Evolutionary conservation across 2,888 invertebrate species (phyloP).

Genomic region (Drosophila fulvimacula): DNA sequence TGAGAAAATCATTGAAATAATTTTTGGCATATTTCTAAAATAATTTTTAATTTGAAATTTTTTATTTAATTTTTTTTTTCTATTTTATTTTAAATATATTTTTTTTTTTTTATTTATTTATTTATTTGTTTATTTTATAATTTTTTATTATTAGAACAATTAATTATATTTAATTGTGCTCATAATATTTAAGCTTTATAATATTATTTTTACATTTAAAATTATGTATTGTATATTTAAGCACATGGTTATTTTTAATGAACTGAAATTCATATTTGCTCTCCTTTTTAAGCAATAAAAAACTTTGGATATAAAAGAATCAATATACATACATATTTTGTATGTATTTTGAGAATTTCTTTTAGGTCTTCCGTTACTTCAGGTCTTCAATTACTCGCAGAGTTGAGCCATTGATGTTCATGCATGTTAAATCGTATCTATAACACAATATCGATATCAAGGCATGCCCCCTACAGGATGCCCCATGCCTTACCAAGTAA

Average conservation of each 20-base stretch:
- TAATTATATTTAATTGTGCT: too few relatives aligned
- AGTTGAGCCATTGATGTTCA: neutral
- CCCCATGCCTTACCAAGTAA: neutral
- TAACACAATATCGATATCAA: neutral
- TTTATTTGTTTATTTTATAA: too few relatives aligned
- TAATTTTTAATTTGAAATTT: too few relatives aligned
- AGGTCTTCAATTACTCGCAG: neutral
- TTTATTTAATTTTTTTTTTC: too few relatives aligned
- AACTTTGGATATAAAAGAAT: neutral
- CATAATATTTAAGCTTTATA: too few relatives aligned
- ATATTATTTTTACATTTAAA: too few relatives aligned
- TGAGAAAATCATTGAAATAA: too few relatives aligned
- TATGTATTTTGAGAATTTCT: neutral
- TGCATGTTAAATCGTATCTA: neutral
- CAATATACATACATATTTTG: neutral
- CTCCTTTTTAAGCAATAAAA: neutral
- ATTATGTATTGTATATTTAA: too few relatives aligned
- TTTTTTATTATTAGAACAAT: too few relatives aligned
- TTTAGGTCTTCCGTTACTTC: neutral
- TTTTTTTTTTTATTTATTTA: too few relatives aligned
- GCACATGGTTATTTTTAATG: neutral
- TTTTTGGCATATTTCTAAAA: too few relatives aligned
- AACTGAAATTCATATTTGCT: neutral
- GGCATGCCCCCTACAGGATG: neutral
- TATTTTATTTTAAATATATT: too few relatives aligned